Evolutionary conservation across 2,888 invertebrate genomes (phyloP), one percentile per base, ranked within the genome.

Genomic region (Prenolepis imparis): DNA sequence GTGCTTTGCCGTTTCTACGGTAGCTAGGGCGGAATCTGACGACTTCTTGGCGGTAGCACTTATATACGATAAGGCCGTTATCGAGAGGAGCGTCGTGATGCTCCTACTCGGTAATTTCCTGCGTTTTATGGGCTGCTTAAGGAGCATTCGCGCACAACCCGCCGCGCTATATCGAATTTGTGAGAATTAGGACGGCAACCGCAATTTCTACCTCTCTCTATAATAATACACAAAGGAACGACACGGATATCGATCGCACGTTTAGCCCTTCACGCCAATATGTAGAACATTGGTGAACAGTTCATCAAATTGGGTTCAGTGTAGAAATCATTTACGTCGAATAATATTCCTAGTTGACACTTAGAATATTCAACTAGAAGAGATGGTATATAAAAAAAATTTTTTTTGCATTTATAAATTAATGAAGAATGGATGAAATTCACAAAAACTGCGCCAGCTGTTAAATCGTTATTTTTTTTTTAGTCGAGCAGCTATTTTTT

Each of bases 71-170:
- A 91, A 91, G 87, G 89, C 84, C 70, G 83, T 86, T 89, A 87
- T 86, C 90, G 89, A 87, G 84, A 88, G 89, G 88, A 91, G 90
- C 91, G 90, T 89, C 89, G 88, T 88, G 86, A 48, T 82, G 85
- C 59, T 77, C 24, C 88, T 89, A 91, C 92, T 89, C 89, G 92
- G 94, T 94, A 94, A 94, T 94, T 94, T 94, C 94, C 94, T 93
- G 94, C 91, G 91, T 94, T 94, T 94, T 94, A 94, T 93, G 92
- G 91, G 82, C 86, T 90, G 91, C 92, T 91, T 91, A 89, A 91
- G 88, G 89, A 87, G 88, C 87, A 85, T 87, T 88, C 89, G 82
- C 90, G 88, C 70, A 52, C 48, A 67, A 44, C 55, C 44, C 59
- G 32, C 8, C 57, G 78, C 59, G 78, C 59, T 72, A 80, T 70